Evolutionary conservation across 1,140 invertebrate species (phyloP), one percentile per base, ranked within the genome.

Genomic region (Lineus longissimus): DNA sequence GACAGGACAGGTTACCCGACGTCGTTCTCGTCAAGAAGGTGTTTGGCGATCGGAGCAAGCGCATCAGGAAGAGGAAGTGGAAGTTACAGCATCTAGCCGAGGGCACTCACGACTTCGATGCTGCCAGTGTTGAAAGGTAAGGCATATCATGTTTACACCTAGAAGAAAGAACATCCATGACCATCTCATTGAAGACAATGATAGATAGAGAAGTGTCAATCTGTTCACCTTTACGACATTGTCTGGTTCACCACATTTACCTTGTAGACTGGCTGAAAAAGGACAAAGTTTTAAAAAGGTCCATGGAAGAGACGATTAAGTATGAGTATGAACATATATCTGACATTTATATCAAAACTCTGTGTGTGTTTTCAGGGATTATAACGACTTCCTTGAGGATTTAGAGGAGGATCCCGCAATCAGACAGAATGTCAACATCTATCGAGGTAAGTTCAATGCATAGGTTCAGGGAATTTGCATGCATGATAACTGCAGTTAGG

Each of bases 311-410:
- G n/a, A n/a, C n/a, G n/a, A n/a, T n/a, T n/a, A n/a, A n/a, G n/a
- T n/a, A n/a, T n/a, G n/a, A n/a, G n/a, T n/a, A n/a, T n/a, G n/a
- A n/a, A n/a, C n/a, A n/a, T n/a, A n/a, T n/a, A n/a, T n/a, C n/a
- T n/a, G n/a, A n/a, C n/a, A n/a, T n/a, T n/a, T n/a, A n/a, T n/a
- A n/a, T n/a, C n/a, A n/a, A n/a, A n/a, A n/a, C n/a, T n/a, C n/a
- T n/a, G n/a, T n/a, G n/a, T 36, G 61, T 68, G 59, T 36, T 76
- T 72, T 45, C 65, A 93, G 91, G 68, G 94, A 97, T 71, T 97
- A 93, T 78, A 88, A 91, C 73, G 94, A 97, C 70, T 99, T 99
- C 83, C 85, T 98, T 78, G 93, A 98, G 73, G 97, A 99, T 77
- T 81, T 99, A 56, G 97, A 99, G 81, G 96, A 99, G 82, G 95